Conservation (phyloP, 2,888 invertebrate genomes). For the Homarus gammarus region DNA sequence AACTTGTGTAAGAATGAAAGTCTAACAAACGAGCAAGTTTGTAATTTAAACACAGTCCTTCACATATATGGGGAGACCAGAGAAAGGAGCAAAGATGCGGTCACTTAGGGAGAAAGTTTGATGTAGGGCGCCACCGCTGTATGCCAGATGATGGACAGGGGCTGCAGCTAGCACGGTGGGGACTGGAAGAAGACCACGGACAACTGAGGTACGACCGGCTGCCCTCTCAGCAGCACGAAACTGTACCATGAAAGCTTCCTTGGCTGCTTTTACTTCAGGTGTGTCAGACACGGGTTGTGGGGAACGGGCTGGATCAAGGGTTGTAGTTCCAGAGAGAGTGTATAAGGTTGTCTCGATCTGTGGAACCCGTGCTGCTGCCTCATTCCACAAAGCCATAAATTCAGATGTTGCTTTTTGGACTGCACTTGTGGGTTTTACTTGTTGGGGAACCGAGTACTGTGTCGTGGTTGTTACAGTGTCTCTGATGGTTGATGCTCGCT, state of each 20-base stretch:
- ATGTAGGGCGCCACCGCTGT: not conserved
- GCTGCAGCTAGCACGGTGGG: not conserved
- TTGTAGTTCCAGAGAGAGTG: conserved; percentile 23
- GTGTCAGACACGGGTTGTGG: conserved; percentile 10
- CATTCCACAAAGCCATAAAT: conserved; percentile 44
- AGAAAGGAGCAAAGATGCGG: conserved; percentile 51
- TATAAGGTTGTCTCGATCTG: conserved; percentile 51
- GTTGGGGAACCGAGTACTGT: conserved; percentile 20
- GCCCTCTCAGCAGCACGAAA: conserved; percentile 62
- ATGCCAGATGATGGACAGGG: conserved; percentile 13
- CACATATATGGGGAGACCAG: conserved; percentile 18
- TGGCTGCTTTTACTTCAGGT: conserved; percentile 24
- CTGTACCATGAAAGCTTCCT: conserved; percentile 47
- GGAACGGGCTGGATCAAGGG: not conserved
- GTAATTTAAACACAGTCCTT: conserved; percentile 18
- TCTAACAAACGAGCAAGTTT: not conserved
- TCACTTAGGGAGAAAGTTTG: conserved; percentile 4
- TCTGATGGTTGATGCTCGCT: conserved; percentile 39
- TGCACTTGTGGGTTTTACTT: conserved; percentile 49
- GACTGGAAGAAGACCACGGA: not conserved
- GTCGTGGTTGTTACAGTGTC: not conserved
- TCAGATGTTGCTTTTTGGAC: conserved; percentile 44
- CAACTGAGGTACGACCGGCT: not conserved
- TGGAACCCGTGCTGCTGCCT: conserved; percentile 51
- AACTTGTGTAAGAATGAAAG: not conserved